Evolutionary conservation across 2,113 vertebrate genomes (phyloP), one percentile per base, ranked within the genome.

Genomic region (Mesembrinibis cayennensis): DNA sequence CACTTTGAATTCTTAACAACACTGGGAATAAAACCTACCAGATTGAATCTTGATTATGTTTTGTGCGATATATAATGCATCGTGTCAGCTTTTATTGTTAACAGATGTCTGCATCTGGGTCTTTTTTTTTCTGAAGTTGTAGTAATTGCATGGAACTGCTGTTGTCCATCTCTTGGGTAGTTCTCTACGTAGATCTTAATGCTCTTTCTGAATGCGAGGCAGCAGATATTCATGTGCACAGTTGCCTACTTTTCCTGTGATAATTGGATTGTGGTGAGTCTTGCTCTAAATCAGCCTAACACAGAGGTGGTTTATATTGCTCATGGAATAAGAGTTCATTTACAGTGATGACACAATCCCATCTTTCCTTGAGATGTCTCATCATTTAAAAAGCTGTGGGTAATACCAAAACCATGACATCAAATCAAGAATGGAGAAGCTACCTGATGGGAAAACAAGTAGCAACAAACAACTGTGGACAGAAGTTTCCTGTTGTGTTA

Each of bases 11-110:
- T 26, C 53, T 45, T 56, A 87, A 82, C 77, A 71, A 27, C 3
- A 0, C 6, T 7, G 56, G 56, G 62, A 61, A 89, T 55, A 95
- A 96, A 96, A 53, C 19, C 12, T 23, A n/a, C 34, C 84, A 82
- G 78, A 87, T 44, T 91, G 84, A 85, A 71, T 94, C 62, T 74
- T 93, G 89, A 89, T 93, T 91, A 53, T 49, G 59, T 70, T 96
- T 96, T 94, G 61, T 96, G 70, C 16, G 10, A 19, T 7, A 29
- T 38, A 72, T 27, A 95, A 94, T 76, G 65, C 13, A 23, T 91
- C 22, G 0, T 72, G 94, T 82, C 93, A 87, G 81, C 81, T 94
- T 72, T 91, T 72, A 65, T 82, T 82, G 73, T 29, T 56, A 72
- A 78, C 73, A 95, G 76, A 61, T 96, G 78, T 91, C 84, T 91